These are phyloP conservation scores for Acanthurus lineatus DNA, from an alignment of 2,797 vertebrate species.

Conservation along the genomic window DNA sequence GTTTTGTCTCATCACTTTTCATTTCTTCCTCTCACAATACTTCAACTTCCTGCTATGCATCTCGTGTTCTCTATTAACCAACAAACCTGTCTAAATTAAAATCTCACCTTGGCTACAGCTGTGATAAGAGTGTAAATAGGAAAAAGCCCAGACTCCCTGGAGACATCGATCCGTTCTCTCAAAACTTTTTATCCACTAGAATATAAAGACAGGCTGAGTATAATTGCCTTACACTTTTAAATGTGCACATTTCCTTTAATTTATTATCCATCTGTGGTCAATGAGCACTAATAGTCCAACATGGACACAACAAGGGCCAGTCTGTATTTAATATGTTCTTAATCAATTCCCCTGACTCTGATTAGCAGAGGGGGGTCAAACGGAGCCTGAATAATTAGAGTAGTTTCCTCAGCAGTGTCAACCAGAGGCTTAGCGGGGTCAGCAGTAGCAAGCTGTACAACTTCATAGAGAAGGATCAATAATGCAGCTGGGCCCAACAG, in stretches of 20 bases:
- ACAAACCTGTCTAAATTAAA: not conserved
- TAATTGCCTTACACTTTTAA: slow-evolving; percentile 51
- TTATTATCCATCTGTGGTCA: slow-evolving; percentile 34
- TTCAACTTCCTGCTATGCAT: not conserved
- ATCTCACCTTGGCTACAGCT: too few relatives aligned
- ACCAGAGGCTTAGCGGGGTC: slow-evolving; percentile 53
- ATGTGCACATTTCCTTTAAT: slow-evolving; percentile 63
- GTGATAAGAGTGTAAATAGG: too few relatives aligned
- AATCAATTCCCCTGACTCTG: slow-evolving; percentile 74
- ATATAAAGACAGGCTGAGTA: not conserved
- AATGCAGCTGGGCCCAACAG: slow-evolving; percentile 26
- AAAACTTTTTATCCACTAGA: slow-evolving; percentile 38
- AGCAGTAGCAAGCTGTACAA: slow-evolving; percentile 31
- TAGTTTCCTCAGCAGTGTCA: slow-evolving; percentile 53
- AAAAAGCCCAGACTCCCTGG: not conserved
- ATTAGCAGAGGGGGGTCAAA: slow-evolving; percentile 76
- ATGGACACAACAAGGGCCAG: slow-evolving; percentile 46
- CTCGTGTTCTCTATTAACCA: not conserved
- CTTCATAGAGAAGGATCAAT: slow-evolving; percentile 66
- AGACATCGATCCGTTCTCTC: slow-evolving; percentile 10
- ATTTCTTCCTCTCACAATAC: not conserved
- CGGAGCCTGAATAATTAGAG: slow-evolving; percentile 70
- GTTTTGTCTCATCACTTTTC: not conserved
- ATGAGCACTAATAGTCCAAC: slow-evolving; percentile 69
- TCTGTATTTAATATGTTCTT: slow-evolving; percentile 68